phyloP scores from a whole-genome alignment of 2,888 invertebrate species.

The Frankliniella intonsa region DNA sequence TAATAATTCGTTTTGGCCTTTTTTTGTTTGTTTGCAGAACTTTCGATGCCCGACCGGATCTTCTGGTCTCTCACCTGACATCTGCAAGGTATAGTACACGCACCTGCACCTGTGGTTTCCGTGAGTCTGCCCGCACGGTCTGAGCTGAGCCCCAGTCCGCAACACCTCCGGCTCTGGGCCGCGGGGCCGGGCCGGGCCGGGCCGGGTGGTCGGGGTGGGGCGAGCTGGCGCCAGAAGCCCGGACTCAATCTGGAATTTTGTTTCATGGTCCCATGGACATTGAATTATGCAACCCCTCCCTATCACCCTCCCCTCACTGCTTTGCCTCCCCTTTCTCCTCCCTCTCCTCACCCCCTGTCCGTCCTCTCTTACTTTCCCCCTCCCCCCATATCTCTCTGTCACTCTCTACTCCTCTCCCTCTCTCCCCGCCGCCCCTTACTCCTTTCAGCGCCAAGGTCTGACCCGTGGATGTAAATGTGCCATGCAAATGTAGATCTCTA shows the following conservation, averaged over 20 bases:
- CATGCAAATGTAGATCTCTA: background rate
- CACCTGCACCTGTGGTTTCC: too few relatives aligned
- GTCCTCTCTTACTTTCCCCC: too few relatives aligned
- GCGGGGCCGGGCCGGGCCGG: background rate
- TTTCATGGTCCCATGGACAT: constrained; percentile 10
- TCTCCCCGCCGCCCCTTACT: background rate
- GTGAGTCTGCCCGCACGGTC: too few relatives aligned
- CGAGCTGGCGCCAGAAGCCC: background rate
- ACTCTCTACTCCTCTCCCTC: too few relatives aligned
- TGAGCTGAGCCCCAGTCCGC: too few relatives aligned
- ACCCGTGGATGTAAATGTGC: background rate
- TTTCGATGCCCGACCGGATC: too few relatives aligned
- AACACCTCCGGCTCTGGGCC: background rate
- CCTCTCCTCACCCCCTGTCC: background rate
- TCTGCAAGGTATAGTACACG: too few relatives aligned
- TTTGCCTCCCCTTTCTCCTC: background rate
- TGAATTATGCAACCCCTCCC: background rate
- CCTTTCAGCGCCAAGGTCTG: background rate
- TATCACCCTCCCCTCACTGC: background rate
- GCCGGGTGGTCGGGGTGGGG: background rate
- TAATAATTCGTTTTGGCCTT: too few relatives aligned
- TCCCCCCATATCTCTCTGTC: too few relatives aligned
- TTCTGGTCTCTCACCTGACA: too few relatives aligned
- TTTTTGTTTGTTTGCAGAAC: too few relatives aligned
- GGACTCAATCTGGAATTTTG: constrained; percentile 5